A percentile compares a stretch with the other conserved stretches of the same genome.
These are phyloP conservation scores for Hyperoodon ampullatus DNA, from an alignment of 2,113 vertebrate species.

Conservation along the genomic window DNA sequence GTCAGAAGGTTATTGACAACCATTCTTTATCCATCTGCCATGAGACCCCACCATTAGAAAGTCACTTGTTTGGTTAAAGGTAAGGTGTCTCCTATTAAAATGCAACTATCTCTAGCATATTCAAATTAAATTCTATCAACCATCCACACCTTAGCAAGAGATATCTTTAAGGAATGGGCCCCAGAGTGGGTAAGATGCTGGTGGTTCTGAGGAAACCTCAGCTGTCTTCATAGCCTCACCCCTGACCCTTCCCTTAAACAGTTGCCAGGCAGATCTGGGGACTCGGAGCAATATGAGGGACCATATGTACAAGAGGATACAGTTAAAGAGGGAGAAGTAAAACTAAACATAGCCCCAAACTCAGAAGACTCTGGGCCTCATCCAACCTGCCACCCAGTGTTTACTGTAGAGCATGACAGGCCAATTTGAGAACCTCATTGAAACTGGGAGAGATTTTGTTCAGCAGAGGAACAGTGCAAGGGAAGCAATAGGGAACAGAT, in stretches of 20 bases:
- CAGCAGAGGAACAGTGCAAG: background rate
- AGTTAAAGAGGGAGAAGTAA: background rate
- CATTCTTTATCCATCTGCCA: background rate
- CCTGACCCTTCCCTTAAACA: background rate
- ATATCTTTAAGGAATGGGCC: background rate
- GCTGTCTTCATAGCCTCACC: background rate
- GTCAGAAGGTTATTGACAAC: background rate
- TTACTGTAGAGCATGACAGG: background rate
- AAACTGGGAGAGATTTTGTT: background rate
- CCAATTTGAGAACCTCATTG: background rate
- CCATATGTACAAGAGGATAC: background rate
- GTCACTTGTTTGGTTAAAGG: constrained; percentile 3
- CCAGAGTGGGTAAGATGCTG: background rate
- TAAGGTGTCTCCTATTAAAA: background rate
- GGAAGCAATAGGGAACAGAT: background rate
- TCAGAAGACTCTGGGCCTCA: background rate
- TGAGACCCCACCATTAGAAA: background rate
- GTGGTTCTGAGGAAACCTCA: background rate
- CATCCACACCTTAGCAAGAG: background rate
- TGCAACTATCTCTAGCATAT: background rate
- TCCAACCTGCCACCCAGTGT: background rate
- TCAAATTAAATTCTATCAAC: background rate
- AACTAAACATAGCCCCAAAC: background rate
- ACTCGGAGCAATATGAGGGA: background rate
- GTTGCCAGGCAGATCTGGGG: background rate